Evolutionary conservation across 2,888 invertebrate genomes (phyloP).

Genomic region (Hyposoter dolosus): DNA sequence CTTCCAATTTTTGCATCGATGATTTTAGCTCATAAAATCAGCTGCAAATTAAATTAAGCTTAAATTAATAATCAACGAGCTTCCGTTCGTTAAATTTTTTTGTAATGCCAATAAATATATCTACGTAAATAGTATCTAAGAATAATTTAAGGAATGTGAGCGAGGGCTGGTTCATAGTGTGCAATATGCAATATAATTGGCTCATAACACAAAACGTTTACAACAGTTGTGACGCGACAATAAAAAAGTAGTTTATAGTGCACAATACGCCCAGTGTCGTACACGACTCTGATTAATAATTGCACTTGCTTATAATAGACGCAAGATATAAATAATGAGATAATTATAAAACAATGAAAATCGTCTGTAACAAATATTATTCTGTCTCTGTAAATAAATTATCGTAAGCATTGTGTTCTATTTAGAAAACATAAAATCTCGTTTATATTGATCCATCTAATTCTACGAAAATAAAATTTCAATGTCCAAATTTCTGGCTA

Average conservation of each 20-base stretch:
- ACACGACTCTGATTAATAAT: constrained; percentile 56
- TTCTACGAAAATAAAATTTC: constrained; percentile 2
- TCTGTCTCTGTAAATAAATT: constrained; percentile 46
- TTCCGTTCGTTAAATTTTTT: constrained; percentile 47
- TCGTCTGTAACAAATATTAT: neutral
- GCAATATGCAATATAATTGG: constrained; percentile 62
- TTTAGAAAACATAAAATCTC: neutral
- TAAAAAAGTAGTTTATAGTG: constrained; percentile 82
- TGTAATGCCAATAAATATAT: constrained; percentile 34
- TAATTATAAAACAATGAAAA: constrained; percentile 47
- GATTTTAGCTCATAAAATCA: constrained; percentile 43
- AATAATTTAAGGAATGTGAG: constrained; percentile 50
- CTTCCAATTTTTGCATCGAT: constrained; percentile 76
- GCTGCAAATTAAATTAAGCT: constrained; percentile 35
- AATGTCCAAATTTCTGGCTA: neutral
- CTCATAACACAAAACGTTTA: constrained; percentile 69
- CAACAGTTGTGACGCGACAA: constrained; percentile 84
- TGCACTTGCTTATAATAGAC: constrained; percentile 41
- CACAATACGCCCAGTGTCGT: constrained; percentile 74
- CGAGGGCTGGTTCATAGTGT: constrained; percentile 63
- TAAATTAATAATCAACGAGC: constrained; percentile 18
- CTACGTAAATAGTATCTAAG: constrained; percentile 21
- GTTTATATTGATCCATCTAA: neutral
- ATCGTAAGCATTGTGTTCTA: constrained; percentile 7
- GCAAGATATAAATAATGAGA: constrained; percentile 35